Evolutionary conservation across 1,140 invertebrate species (phyloP).

Genomic region (Lineus longissimus): DNA sequence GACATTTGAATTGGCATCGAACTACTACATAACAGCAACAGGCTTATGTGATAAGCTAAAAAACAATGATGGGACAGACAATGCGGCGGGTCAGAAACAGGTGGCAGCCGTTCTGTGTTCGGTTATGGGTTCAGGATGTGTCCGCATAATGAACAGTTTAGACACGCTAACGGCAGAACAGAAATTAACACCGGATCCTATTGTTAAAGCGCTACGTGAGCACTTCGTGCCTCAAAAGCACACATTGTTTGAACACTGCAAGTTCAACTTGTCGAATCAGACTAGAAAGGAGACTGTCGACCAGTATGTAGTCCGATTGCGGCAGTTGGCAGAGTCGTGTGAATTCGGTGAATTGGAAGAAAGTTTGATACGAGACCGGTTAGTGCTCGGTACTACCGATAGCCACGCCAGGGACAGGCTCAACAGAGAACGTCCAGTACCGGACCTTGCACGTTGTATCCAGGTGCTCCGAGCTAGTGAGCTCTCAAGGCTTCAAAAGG

Average conservation of each 20-base stretch:
- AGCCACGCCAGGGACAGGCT: slow-evolving; percentile 20
- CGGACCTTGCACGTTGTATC: too few relatives aligned
- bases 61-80: not conserved
- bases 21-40: not conserved
- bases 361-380: slow-evolving; percentile 17
- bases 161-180: not conserved
- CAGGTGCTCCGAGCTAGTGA: too few relatives aligned
- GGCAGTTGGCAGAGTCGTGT: slow-evolving; percentile 11
- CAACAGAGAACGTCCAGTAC: slow-evolving; percentile 18
- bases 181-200: not conserved
- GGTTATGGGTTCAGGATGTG: not conserved
- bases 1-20: not conserved
- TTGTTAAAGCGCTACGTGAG: not conserved
- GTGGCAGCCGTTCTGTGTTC: slow-evolving; percentile 1
- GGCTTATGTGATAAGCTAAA: not conserved
- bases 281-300: not conserved
- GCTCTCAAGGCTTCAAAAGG: too few relatives aligned
- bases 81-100: not conserved
- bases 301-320: not conserved
- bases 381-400: slow-evolving; percentile 18
- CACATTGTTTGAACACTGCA: slow-evolving; percentile 7
- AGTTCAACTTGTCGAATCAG: slow-evolving; percentile 1
- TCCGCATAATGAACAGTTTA: not conserved
- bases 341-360: slow-evolving; percentile 14
- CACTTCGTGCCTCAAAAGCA: slow-evolving; percentile 11